Percentiles rank a stretch among this genome's conserved stretches.
phyloP scores from a whole-genome alignment of 2,113 vertebrate genomes.

The Prinia subflava region DNA sequence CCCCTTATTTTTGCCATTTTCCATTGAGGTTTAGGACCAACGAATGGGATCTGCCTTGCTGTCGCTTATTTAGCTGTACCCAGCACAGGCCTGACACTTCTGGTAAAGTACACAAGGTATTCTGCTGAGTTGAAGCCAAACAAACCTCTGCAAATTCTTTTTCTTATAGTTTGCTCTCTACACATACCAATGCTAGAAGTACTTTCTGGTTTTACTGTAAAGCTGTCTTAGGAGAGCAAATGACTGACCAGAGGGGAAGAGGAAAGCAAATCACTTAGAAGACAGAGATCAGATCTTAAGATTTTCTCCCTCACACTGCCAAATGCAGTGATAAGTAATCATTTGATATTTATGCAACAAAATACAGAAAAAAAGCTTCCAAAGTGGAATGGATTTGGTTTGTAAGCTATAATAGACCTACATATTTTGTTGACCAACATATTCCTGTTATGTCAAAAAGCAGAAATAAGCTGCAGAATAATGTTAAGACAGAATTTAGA shows the following conservation, averaged over 20 bases:
- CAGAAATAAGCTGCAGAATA: not conserved
- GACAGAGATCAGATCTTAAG: not conserved
- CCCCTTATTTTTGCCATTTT: not conserved
- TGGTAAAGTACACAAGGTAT: not conserved
- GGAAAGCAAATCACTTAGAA: not conserved
- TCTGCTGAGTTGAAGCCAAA: not conserved
- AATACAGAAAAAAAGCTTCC: not conserved
- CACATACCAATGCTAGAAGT: not conserved
- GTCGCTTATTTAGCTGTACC: not conserved
- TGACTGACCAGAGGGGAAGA: not conserved
- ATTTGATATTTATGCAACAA: not conserved
- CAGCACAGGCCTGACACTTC: not conserved
- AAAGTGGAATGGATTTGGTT: not conserved
- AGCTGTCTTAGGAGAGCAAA: not conserved
- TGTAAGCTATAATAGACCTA: not conserved
- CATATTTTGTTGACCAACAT: not conserved
- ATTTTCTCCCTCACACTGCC: not conserved
- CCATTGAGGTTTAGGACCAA: not conserved
- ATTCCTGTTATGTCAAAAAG: not conserved
- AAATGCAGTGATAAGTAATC: not conserved
- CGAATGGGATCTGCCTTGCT: not conserved
- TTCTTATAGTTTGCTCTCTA: not conserved
- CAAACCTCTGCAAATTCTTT: accelerated
- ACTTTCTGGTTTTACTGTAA: not conserved
- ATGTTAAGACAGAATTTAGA: not conserved